Evolutionary conservation across 2,113 vertebrate species (phyloP).

Genomic region (Chionodraco myersi): DNA sequence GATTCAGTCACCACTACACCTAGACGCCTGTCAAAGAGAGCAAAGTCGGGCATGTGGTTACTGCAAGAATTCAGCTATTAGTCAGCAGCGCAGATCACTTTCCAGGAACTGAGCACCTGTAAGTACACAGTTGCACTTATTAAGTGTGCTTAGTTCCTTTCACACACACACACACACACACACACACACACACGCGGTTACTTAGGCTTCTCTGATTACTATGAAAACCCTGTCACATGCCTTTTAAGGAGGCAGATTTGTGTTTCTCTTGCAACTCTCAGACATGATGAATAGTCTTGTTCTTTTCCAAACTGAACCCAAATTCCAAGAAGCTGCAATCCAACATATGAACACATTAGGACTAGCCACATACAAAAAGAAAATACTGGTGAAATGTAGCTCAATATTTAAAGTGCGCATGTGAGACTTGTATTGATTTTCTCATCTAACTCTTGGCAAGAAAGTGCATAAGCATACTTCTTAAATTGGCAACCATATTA

Average conservation of each 20-base stretch:
- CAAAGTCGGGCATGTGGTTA: slow-evolving; percentile 50
- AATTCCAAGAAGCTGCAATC: no score
- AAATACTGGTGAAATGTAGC: neutral
- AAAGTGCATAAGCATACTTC: neutral
- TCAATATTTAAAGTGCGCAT: neutral
- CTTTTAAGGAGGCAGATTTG: slow-evolving; percentile 19
- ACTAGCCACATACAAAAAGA: neutral
- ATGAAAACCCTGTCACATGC: slow-evolving; percentile 26
- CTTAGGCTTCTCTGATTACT: slow-evolving; percentile 5
- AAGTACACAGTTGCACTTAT: slow-evolving; percentile 35
- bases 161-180: neutral
- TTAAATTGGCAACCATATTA: neutral
- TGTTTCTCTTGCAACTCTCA: neutral
- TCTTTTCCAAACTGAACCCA: neutral
- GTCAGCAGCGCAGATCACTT: slow-evolving; percentile 69
- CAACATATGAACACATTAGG: no score
- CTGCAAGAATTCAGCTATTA: slow-evolving; percentile 65
- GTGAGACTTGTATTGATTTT: neutral
- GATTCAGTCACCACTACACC: slow-evolving; percentile 21
- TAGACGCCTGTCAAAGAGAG: slow-evolving; percentile 29
- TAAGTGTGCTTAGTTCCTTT: neutral
- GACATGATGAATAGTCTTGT: neutral
- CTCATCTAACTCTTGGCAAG: neutral
- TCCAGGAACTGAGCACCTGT: slow-evolving; percentile 80
- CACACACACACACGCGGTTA: neutral